These are phyloP conservation scores for Harmothoe impar DNA, from an alignment of 2,888 invertebrate genomes.

Conservation along the genomic window DNA sequence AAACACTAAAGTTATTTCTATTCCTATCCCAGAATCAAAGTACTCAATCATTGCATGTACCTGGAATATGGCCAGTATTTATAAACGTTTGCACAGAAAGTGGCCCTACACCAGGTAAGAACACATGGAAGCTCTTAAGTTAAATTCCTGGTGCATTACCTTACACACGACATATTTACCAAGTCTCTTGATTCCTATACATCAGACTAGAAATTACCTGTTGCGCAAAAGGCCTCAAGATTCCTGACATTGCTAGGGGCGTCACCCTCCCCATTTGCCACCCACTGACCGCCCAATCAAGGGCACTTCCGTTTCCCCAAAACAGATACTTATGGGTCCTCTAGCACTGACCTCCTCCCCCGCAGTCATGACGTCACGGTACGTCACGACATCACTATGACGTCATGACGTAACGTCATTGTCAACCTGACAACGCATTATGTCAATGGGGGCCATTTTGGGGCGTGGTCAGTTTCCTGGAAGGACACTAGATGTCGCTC, in stretches of 20 bases:
- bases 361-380: not conserved
- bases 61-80: too few species aligned
- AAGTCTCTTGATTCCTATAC: too few species aligned
- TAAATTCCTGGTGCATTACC: too few species aligned
- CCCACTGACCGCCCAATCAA: not conserved
- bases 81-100: too few species aligned
- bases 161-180: too few species aligned
- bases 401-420: conserved; percentile 34
- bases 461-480: not conserved
- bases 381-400: not conserved
- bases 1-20: too few species aligned
- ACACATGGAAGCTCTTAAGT: too few species aligned
- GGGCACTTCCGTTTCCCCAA: not conserved
- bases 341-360: not conserved
- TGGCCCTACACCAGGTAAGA: too few species aligned
- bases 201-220: too few species aligned
- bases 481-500: not conserved
- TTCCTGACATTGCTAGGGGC: not conserved
- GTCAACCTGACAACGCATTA: not conserved
- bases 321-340: not conserved
- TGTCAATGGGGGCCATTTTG: not conserved
- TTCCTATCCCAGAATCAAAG: too few species aligned
- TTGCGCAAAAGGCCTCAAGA: too few species aligned
- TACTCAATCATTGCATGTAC: too few species aligned
- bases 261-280: not conserved